Evolutionary conservation across 2,797 vertebrate genomes (phyloP), one percentile per base, ranked within the genome.

Genomic region (Streptopelia turtur): DNA sequence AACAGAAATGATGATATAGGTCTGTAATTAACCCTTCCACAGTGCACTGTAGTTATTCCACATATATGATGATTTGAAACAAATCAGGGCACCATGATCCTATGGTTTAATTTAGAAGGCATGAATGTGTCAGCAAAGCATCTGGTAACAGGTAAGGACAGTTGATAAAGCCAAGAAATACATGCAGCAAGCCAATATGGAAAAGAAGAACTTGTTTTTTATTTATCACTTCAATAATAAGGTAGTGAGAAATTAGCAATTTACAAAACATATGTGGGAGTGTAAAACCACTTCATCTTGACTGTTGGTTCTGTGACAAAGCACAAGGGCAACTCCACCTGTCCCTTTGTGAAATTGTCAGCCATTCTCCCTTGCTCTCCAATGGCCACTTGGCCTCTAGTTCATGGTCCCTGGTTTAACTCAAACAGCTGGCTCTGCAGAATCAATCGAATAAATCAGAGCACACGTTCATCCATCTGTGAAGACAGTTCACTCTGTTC

Each of bases 401-500:
- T 52, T 94, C 80, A 83, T 0, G 3, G 85, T 49, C 79, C 21
- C 49, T 14, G 21, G 28, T 49, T 94, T 53, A 75, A 86, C 30
- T 30, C 64, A 71, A 85, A 70, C 68, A 89, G 52, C 37, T 84
- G 78, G 28, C 86, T 70, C 30, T 13, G 6, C 30, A 80, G 45
- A 68, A 84, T 28, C 18, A 6, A 68, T 6, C 77, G 53, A 87
- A 94, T 75, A 94, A 90, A 94, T 81, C 76, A 75, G 65, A 81
- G 28, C 21, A 45, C 53, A 85, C 37, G 25, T 27, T 41, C 72
- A 75, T 50, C 72, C 50, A 61, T 53, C 80, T 85, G 24, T 27
- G 56, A 80, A 77, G 85, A 88, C 45, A 61, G 55, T 30, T 93
- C 37, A 63, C n/a, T 61, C 69, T 64, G 45, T 25, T 72, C 59